Evolutionary conservation across 2,888 invertebrate genomes (phyloP).

Genomic region (Amphimallon solstitiale): DNA sequence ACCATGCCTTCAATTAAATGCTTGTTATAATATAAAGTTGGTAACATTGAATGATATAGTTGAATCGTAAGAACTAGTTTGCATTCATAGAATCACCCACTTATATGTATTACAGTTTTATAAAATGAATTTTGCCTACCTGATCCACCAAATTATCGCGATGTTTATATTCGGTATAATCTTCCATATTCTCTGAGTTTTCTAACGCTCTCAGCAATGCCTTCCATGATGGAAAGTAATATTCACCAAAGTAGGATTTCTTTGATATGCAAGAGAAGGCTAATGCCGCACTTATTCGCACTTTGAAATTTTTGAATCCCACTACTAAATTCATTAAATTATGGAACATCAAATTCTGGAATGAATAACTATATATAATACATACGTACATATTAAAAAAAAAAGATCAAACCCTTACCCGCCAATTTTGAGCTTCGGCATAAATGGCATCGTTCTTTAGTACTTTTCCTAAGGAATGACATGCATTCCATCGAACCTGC

Average conservation of each 20-base stretch:
- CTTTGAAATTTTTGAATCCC: constrained; percentile 86
- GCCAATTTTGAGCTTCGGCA: constrained; percentile 63
- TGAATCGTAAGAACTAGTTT: too few species aligned
- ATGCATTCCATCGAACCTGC: constrained; percentile 89
- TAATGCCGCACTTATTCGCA: constrained; percentile 85
- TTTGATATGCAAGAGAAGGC: constrained; percentile 74
- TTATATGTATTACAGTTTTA: too few species aligned
- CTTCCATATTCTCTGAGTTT: constrained; percentile 80
- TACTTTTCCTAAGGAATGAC: constrained; percentile 85
- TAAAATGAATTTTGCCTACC: constrained; percentile 60
- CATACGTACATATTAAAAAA: neutral
- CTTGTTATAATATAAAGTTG: too few species aligned
- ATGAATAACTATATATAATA: constrained; percentile 30
- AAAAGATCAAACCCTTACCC: constrained; percentile 55
- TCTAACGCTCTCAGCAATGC: constrained; percentile 79
- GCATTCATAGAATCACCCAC: too few species aligned
- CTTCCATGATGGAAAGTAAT: constrained; percentile 74
- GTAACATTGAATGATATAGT: too few species aligned
- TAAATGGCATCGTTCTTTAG: constrained; percentile 72
- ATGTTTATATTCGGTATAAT: constrained; percentile 87
- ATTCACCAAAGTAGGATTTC: constrained; percentile 72
- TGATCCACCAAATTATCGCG: constrained; percentile 87
- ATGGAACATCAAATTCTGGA: constrained; percentile 72
- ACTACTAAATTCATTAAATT: constrained; percentile 74
- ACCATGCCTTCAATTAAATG: too few species aligned